Conservation (phyloP, 2,113 vertebrate genomes). For the Chaenocephalus aceratus region DNA sequence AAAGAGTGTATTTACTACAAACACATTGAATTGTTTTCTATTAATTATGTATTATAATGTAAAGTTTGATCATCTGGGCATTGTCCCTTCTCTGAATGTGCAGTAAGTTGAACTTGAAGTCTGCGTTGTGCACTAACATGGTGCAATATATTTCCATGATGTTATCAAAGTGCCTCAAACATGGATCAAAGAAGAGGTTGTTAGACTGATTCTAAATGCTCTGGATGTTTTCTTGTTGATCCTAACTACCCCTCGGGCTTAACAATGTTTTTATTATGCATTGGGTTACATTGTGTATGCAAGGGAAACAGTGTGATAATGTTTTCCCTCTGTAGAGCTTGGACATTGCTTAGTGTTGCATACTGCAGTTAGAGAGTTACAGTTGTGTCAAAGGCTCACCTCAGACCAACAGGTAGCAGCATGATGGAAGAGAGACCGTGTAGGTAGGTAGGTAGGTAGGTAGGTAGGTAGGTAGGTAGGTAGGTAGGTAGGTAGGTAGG, state of each 20-base stretch:
- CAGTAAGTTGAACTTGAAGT: neutral
- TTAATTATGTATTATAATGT: slow-evolving; percentile 3
- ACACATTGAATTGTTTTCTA: neutral
- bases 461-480: too few species aligned
- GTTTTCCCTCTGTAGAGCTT: neutral
- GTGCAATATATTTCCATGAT: neutral
- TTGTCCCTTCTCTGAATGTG: neutral
- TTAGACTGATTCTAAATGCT: neutral
- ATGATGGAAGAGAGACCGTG: too few species aligned
- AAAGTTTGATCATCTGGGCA: neutral
- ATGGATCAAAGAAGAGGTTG: slow-evolving; percentile 15
- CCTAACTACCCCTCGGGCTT: neutral
- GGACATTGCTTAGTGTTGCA: neutral
- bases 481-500: too few species aligned
- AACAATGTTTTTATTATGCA: slow-evolving; percentile 4
- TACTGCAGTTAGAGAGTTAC: neutral
- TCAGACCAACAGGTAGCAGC: too few species aligned
- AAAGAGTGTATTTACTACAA: neutral
- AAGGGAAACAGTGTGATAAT: neutral
- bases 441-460: too few species aligned
- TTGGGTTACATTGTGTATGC: slow-evolving; percentile 26
- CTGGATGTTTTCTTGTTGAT: neutral
- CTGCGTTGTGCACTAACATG: neutral
- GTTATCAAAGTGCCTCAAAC: slow-evolving; percentile 13
- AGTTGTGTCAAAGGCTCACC: too few species aligned